These are phyloP conservation scores for Vultur gryphus DNA, from an alignment of 2,797 vertebrate species.

Conservation along the genomic window DNA sequence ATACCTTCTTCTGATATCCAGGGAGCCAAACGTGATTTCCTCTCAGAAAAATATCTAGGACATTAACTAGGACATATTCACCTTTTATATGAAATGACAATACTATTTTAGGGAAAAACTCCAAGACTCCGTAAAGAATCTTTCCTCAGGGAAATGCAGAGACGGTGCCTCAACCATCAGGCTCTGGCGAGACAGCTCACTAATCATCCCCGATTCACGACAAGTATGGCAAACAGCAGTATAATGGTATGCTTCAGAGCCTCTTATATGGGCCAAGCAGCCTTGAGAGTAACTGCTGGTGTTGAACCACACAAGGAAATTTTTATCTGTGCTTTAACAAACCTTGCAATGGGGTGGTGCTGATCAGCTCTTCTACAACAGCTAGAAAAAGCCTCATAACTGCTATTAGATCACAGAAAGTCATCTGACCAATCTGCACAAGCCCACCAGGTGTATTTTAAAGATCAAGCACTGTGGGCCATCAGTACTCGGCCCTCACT, in stretches of 20 bases:
- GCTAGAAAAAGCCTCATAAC: background rate
- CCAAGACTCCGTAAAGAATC: background rate
- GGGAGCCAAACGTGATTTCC: background rate
- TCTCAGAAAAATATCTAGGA: constrained; percentile 31
- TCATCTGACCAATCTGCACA: background rate
- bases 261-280: background rate
- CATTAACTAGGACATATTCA: constrained; percentile 40
- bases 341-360: background rate
- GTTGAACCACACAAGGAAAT: background rate
- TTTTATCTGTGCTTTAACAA: background rate
- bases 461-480: background rate
- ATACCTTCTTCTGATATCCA: background rate
- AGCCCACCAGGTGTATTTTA: background rate
- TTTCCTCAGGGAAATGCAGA: background rate
- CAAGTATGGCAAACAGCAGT: background rate
- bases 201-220: rapidly evolving
- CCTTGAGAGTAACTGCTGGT: background rate
- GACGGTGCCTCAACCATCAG: background rate
- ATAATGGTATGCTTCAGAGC: background rate
- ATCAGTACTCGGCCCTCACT: background rate
- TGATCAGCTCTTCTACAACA: background rate
- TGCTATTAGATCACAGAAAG: background rate
- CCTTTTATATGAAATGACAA: constrained; percentile 3
- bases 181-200: background rate
- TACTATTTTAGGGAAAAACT: constrained; percentile 17